Evolutionary conservation across 1,140 invertebrate genomes (phyloP).

Genomic region (fruit fly (Drosophila melanogaster)): DNA sequence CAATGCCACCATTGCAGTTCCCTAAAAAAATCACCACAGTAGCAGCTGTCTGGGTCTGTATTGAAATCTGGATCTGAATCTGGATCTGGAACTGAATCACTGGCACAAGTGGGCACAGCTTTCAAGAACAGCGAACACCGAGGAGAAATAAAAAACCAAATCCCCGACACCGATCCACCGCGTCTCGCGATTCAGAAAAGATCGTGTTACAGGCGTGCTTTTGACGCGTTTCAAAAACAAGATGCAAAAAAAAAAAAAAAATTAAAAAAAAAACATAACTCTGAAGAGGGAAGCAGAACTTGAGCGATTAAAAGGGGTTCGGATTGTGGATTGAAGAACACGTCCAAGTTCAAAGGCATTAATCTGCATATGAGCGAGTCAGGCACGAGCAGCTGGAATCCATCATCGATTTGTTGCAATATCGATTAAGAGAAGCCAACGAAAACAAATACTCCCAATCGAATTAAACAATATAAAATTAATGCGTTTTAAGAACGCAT

Average conservation of each 20-base stretch:
- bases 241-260: not conserved
- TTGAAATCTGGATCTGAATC: not conserved
- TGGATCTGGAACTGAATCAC: slow-evolving; percentile 4
- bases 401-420: slow-evolving; percentile 4
- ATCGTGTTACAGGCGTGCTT: slow-evolving; percentile 45
- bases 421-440: not conserved
- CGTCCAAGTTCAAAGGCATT: not conserved
- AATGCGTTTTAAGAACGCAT: not conserved
- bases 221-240: slow-evolving; percentile 30
- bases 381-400: not conserved
- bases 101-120: slow-evolving; percentile 12
- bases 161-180: slow-evolving; percentile 10
- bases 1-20: not conserved
- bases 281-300: slow-evolving; percentile 18
- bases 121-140: not conserved
- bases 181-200: slow-evolving; percentile 3
- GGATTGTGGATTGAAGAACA: not conserved
- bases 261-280: not conserved
- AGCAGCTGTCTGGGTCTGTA: slow-evolving; percentile 9
- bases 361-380: not conserved
- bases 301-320: slow-evolving; percentile 9
- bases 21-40: not conserved
- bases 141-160: not conserved
- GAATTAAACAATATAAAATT: slow-evolving; percentile 1
- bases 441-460: not conserved